Evolutionary conservation across 2,113 vertebrate species (phyloP), one percentile per base, ranked within the genome.

Genomic region (Dipodomys spectabilis): DNA sequence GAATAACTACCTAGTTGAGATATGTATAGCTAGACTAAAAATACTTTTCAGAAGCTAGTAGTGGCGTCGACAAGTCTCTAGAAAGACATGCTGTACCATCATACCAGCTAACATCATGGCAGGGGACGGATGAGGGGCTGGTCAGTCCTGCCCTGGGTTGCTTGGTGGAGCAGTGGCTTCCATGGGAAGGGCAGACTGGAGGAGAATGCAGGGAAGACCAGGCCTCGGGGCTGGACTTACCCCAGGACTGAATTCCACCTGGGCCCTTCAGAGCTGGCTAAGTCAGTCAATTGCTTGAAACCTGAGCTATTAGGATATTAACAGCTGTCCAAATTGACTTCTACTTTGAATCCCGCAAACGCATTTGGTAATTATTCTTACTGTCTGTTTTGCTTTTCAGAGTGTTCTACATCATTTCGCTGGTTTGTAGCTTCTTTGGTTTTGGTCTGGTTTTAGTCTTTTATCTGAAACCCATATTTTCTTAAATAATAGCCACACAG

Each of bases 401-500:
- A 74, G 1, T 53, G 28, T 0, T 10, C 62, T 79, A 27, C 71
- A 18, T 32, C 45, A 86, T 65, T 44, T 44, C 6, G 19, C 53
- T 16, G 15, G 16, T 57, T 57, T 57, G 53, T 57, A 57, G 53
- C 15, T 57, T 13, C 53, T 57, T 18, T 4, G 15, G 53, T 57
- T 57, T 16, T 57, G 12, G 53, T 57, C 13, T 15, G 53, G 53
- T 6, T 64, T n/a, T 65, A 0, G 7, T 75, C 72, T 19, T 16
- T 91, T 80, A 44, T 72, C 12, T 60, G 60, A 88, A 82, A 2
- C 2, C 16, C 13, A 23, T 80, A 10, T 5, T 15, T 39, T 89
- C 11, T 86, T 75, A 89, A 90, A 83, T 68, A 32, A 94, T 84
- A 77, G 19, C 3, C 53, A 86, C 7, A 32, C 1, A 32, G 60